Percentiles rank a stretch among this genome's conserved stretches.
These are phyloP conservation scores for Gobius niger DNA, from an alignment of 2,113 vertebrate species.

Conservation along the genomic window DNA sequence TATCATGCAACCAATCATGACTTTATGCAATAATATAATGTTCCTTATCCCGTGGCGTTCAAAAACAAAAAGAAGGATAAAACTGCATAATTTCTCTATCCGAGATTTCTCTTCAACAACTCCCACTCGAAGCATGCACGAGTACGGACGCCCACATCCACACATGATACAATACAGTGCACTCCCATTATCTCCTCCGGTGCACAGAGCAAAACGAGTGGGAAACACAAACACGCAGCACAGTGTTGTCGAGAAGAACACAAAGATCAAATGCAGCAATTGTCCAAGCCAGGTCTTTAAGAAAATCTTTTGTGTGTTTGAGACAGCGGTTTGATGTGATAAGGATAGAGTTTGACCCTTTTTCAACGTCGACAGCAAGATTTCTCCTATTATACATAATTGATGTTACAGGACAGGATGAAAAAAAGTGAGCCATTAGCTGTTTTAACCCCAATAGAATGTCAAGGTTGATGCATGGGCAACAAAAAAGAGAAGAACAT, in stretches of 20 bases:
- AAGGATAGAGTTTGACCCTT: not conserved
- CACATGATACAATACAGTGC: slow-evolving; percentile 24
- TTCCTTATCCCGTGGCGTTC: slow-evolving; percentile 16
- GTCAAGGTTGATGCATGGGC: slow-evolving; percentile 5
- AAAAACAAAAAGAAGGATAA: slow-evolving; percentile 3
- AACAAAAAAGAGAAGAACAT: not conserved
- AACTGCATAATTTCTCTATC: slow-evolving; percentile 35
- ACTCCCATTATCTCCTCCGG: slow-evolving; percentile 51
- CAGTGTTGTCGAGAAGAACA: slow-evolving; percentile 36
- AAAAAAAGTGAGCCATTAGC: slow-evolving; percentile 46
- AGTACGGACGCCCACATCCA: slow-evolving; percentile 28
- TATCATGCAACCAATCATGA: slow-evolving; percentile 18
- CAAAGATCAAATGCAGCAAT: slow-evolving; percentile 33
- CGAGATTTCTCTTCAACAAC: slow-evolving; percentile 45
- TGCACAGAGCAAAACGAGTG: slow-evolving; percentile 52
- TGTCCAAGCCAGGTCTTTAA: slow-evolving; percentile 16
- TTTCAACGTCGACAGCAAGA: slow-evolving; percentile 21
- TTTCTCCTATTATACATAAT: slow-evolving; percentile 44
- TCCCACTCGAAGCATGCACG: slow-evolving; percentile 45
- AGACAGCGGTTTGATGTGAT: slow-evolving; percentile 24
- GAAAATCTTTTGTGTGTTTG: slow-evolving; percentile 1
- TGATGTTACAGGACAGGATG: slow-evolving; percentile 41
- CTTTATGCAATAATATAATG: slow-evolving; percentile 21
- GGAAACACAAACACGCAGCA: slow-evolving; percentile 43
- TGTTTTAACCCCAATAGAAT: slow-evolving; percentile 33